phyloP scores from a whole-genome alignment of 1,140 invertebrate genomes.

The Drosophila insularis region DNA sequence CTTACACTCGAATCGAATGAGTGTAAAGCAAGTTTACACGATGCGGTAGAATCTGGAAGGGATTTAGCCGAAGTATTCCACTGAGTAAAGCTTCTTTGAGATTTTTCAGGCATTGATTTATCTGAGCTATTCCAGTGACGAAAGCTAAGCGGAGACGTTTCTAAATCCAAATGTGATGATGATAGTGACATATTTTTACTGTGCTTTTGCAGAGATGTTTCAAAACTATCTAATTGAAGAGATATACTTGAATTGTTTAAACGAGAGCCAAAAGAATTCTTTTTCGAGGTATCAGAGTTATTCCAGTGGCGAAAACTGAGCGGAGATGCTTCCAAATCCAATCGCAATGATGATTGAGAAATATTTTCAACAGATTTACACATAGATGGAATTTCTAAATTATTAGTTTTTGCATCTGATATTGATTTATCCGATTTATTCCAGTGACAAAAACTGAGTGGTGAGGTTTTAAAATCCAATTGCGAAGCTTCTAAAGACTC shows the following conservation, averaged over 20 bases:
- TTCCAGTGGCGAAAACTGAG: constrained; percentile 37
- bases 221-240: too few relatives aligned
- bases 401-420: constrained; percentile 2
- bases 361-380: too few relatives aligned
- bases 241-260: background rate
- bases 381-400: constrained; percentile 23
- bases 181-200: background rate
- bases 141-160: constrained; percentile 20
- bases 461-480: background rate
- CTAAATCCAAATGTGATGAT: constrained; percentile 7
- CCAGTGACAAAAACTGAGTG: constrained; percentile 29
- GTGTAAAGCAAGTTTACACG: background rate
- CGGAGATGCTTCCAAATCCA: background rate
- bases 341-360: constrained; percentile 16
- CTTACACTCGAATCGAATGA: constrained; percentile 39
- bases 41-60: background rate
- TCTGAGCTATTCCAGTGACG: constrained; percentile 32
- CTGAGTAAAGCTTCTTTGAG: background rate
- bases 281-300: constrained; percentile 23
- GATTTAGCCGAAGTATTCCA: background rate
- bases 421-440: constrained; percentile 37
- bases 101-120: constrained; percentile 6
- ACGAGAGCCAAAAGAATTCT: background rate
- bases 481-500: constrained; percentile 25
- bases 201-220: too few relatives aligned